Conservation (phyloP, 2,797 vertebrate genomes). For the Threskiornis aethiopicus region DNA sequence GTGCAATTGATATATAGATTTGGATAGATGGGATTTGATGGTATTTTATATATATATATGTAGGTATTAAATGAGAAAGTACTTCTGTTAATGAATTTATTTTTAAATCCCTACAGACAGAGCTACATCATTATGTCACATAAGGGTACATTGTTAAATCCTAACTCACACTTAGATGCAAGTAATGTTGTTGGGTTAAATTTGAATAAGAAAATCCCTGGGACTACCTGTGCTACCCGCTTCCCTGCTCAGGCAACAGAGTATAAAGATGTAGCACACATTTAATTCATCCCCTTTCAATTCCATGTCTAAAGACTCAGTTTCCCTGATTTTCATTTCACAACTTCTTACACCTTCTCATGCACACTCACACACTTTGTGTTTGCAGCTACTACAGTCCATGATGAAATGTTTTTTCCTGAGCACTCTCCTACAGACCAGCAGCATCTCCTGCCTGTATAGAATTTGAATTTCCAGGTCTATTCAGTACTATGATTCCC, state of each 20-base stretch:
- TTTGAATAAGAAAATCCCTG: not conserved
- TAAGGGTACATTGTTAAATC: not conserved
- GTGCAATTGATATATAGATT: not conserved
- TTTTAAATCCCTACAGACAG: not conserved
- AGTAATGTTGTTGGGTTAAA: not conserved
- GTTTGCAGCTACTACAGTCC: not conserved
- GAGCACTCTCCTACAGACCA: not conserved
- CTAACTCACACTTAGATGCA: not conserved
- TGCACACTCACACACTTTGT: accelerated
- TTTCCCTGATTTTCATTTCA: not conserved
- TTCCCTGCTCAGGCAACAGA: not conserved
- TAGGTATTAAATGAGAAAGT: not conserved
- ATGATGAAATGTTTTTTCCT: not conserved
- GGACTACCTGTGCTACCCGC: not conserved
- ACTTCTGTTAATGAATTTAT: not conserved
- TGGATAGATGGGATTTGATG: not conserved
- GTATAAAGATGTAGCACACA: not conserved
- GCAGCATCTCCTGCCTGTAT: not conserved
- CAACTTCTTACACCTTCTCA: accelerated
- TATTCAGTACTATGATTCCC: not conserved
- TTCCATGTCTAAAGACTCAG: not conserved
- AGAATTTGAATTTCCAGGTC: not conserved
- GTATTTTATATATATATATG: not conserved
- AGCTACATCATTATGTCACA: not conserved
- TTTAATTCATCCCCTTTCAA: not conserved